Evolutionary conservation across 2,797 vertebrate species (phyloP).

Genomic region (Microcaecilia unicolor): DNA sequence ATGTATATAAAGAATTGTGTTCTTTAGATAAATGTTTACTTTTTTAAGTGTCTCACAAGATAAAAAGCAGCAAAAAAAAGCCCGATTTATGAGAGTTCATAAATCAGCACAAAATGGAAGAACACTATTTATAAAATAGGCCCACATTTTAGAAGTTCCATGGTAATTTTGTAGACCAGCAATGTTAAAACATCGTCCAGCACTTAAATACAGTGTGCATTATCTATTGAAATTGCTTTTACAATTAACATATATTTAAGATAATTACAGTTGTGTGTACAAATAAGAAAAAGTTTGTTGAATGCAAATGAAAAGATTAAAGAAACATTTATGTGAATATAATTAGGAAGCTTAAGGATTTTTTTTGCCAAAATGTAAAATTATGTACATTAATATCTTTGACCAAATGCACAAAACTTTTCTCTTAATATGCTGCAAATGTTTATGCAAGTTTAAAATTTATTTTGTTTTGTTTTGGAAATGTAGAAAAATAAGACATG

Average conservation of each 20-base stretch:
- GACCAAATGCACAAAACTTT: constrained; percentile 53
- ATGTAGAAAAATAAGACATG: constrained; percentile 32
- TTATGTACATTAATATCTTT: constrained; percentile 30
- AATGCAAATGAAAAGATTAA: too few relatives aligned
- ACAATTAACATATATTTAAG: constrained; percentile 10
- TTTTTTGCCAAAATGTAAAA: constrained; percentile 56
- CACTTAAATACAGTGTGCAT: constrained; percentile 12
- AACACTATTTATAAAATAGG: too few relatives aligned
- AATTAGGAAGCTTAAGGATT: too few relatives aligned
- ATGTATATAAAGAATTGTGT: constrained; percentile 23
- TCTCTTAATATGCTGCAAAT: constrained; percentile 30
- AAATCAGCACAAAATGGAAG: too few relatives aligned
- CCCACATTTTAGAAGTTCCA: too few relatives aligned
- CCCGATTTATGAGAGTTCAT: too few relatives aligned
- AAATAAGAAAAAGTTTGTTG: too few relatives aligned
- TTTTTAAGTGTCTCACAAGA: constrained; percentile 32
- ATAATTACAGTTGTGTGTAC: too few relatives aligned
- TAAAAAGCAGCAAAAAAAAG: too few relatives aligned
- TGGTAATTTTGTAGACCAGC: constrained; percentile 49
- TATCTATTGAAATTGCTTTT: constrained; percentile 31
- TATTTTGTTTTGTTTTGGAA: constrained; percentile 27
- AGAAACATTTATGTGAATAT: background rate
- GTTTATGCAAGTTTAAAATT: constrained; percentile 39
- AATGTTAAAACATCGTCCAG: constrained; percentile 27
- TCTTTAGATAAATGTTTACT: constrained; percentile 34